These are phyloP conservation scores for Eulemur rubriventer DNA, from an alignment of 2,797 vertebrate species.

Conservation along the genomic window DNA sequence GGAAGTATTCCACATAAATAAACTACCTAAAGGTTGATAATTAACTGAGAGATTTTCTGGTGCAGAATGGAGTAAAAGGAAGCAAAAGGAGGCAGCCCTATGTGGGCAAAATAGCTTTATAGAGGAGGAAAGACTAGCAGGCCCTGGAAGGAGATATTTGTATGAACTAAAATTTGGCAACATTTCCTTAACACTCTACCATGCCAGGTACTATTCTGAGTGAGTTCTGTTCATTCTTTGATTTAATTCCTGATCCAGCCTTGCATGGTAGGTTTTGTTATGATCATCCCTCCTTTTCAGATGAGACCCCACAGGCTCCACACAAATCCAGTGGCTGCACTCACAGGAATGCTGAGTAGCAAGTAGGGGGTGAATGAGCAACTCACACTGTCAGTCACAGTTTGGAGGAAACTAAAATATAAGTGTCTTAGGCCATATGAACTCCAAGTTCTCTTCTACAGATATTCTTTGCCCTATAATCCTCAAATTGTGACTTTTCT, in stretches of 20 bases:
- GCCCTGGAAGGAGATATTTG: not conserved
- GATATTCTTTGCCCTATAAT: not conserved
- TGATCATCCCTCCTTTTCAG: not conserved
- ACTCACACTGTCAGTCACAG: not conserved
- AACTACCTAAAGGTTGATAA: not conserved
- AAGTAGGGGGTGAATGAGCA: not conserved
- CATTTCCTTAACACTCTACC: not conserved
- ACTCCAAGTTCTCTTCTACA: not conserved
- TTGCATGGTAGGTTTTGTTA: not conserved
- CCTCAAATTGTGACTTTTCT: not conserved
- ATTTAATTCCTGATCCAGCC: not conserved
- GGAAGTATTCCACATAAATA: not conserved
- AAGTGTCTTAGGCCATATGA: not conserved
- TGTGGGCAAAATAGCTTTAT: fast-evolving
- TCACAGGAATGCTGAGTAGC: not conserved
- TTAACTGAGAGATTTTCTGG: not conserved
- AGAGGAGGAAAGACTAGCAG: not conserved
- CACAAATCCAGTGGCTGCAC: not conserved
- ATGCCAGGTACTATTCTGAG: not conserved
- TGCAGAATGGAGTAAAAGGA: not conserved
- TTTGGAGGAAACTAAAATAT: not conserved
- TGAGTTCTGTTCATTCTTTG: not conserved
- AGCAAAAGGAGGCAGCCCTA: fast-evolving
- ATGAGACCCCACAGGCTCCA: not conserved
- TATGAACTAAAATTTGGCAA: not conserved